Evolutionary conservation across 2,797 vertebrate species (phyloP).

Genomic region (Pangasius macronema): DNA sequence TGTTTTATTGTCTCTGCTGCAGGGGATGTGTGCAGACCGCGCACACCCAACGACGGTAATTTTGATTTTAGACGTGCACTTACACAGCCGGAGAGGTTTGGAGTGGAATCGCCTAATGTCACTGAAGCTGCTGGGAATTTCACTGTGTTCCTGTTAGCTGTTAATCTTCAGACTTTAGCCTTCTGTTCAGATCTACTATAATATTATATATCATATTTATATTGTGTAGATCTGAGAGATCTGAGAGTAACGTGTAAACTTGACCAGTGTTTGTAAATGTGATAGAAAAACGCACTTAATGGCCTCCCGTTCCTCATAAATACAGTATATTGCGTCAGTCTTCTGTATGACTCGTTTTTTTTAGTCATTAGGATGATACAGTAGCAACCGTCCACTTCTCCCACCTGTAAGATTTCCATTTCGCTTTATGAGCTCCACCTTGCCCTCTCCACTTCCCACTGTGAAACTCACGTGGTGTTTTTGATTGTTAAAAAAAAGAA

Average conservation of each 20-base stretch:
- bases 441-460: not conserved
- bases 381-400: not conserved
- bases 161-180: not conserved
- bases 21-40: not conserved
- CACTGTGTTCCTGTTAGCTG: not conserved
- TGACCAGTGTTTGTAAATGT: not conserved
- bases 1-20: conserved; percentile 6
- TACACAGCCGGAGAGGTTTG: not conserved
- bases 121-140: not conserved
- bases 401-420: not conserved
- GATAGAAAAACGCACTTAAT: not conserved
- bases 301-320: not conserved
- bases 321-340: not conserved
- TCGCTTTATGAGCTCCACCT: not conserved
- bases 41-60: not conserved
- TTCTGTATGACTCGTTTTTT: not conserved
- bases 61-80: not conserved
- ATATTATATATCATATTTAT: conserved; percentile 1
- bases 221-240: not conserved
- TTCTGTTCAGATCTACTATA: not conserved
- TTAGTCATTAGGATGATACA: not conserved
- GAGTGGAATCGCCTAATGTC: not conserved
- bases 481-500: not conserved
- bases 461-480: not conserved
- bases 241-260: not conserved